A percentile compares a stretch with the other conserved stretches of the same genome.
Conservation (phyloP, 2,113 vertebrate genomes). For the Elephantulus edwardii region DNA sequence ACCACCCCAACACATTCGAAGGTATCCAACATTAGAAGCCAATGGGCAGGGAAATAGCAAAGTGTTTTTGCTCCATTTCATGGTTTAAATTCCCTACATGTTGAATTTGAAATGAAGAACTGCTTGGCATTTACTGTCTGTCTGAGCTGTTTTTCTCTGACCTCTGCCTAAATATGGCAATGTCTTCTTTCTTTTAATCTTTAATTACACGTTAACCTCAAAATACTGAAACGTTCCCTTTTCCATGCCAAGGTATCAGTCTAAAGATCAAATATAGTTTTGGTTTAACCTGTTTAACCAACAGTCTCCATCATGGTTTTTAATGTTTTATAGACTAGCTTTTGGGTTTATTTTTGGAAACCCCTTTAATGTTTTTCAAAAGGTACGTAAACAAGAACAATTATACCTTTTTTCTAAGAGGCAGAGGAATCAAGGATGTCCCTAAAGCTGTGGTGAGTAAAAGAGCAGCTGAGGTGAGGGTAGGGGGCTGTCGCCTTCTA, state of each 20-base stretch:
- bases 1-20: no score
- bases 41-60: not conserved
- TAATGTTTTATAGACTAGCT: slow-evolving; percentile 36
- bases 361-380: slow-evolving; percentile 56
- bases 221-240: slow-evolving; percentile 37
- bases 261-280: slow-evolving; percentile 50
- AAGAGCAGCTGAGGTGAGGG: slow-evolving; percentile 77
- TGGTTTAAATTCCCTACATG: not conserved
- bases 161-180: slow-evolving; percentile 22
- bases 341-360: slow-evolving; percentile 35
- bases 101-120: slow-evolving; percentile 15
- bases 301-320: slow-evolving; percentile 20
- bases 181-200: slow-evolving; percentile 19
- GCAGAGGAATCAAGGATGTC: slow-evolving; percentile 42
- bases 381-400: slow-evolving; percentile 73
- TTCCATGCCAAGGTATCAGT: not conserved
- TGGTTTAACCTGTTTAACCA: slow-evolving; percentile 45
- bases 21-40: not conserved
- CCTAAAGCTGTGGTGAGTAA: slow-evolving; percentile 52
- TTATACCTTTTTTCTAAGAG: slow-evolving; percentile 65
- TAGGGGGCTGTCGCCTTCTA: slow-evolving; percentile 27
- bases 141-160: slow-evolving; percentile 44
- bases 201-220: slow-evolving; percentile 44
- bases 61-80: not conserved
- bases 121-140: not conserved